Conservation (phyloP, 2,113 vertebrate species). For the Accipiter cooperii region DNA sequence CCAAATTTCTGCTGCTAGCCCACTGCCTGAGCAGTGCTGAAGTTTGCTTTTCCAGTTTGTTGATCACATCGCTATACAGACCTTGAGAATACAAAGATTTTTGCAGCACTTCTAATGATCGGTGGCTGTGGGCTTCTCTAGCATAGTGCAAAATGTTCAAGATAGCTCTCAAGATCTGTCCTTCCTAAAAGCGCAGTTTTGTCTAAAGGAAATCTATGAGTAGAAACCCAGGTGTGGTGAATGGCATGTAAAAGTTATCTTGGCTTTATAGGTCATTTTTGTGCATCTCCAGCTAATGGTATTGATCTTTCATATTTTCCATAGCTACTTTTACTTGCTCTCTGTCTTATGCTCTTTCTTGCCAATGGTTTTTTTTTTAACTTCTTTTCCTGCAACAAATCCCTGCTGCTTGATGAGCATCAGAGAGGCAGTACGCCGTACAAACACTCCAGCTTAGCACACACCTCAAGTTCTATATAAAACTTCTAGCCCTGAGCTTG, state of each 20-base stretch:
- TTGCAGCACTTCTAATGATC: neutral
- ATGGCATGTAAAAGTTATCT: neutral
- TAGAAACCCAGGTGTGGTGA: neutral
- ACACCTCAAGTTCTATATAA: neutral
- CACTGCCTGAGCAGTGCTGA: neutral
- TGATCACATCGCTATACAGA: neutral
- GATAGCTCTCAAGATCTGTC: neutral
- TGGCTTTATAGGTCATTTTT: neutral
- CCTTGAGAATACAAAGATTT: neutral
- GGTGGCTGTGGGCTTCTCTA: neutral
- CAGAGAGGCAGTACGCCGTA: neutral
- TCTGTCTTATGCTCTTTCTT: neutral
- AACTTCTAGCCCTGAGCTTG: neutral
- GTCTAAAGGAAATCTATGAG: neutral
- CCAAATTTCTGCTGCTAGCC: neutral
- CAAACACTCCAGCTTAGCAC: neutral
- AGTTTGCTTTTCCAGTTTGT: neutral
- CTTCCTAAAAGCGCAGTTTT: neutral
- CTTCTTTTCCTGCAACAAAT: neutral
- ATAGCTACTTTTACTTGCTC: neutral
- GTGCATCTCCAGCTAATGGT: neutral
- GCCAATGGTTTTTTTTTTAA: neutral
- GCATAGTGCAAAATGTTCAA: neutral
- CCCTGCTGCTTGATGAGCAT: neutral
- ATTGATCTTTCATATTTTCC: neutral